phyloP scores from a whole-genome alignment of 2,113 vertebrate genomes.

The Odocoileus hemionus region DNA sequence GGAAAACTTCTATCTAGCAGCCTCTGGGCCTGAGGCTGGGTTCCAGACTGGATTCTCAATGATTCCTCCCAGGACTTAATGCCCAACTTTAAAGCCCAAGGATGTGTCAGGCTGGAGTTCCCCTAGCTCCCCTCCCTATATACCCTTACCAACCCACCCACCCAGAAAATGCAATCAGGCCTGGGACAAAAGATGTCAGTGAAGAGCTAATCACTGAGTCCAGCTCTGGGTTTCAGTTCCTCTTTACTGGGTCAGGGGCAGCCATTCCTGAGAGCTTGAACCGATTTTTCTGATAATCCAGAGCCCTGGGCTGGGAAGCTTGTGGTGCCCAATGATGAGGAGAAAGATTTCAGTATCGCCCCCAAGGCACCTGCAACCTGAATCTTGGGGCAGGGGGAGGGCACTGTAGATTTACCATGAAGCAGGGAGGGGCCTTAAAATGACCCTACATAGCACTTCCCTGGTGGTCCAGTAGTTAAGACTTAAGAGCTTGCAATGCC shows the following conservation, averaged over 20 bases:
- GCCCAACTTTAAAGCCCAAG: not conserved
- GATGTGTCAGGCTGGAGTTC: not conserved
- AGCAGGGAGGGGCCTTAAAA: not conserved
- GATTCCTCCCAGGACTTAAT: not conserved
- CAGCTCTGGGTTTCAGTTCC: not conserved
- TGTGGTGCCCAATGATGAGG: not conserved
- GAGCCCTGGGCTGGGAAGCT: not conserved
- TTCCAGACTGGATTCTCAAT: not conserved
- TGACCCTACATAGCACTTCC: not conserved
- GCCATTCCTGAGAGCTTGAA: not conserved
- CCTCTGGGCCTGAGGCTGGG: not conserved
- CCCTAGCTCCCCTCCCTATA: not conserved
- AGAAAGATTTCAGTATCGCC: not conserved
- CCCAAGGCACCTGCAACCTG: not conserved
- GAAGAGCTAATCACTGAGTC: not conserved
- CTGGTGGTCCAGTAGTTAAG: not conserved
- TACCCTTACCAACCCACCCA: not conserved
- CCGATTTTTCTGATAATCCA: not conserved
- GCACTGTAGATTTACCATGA: not conserved
- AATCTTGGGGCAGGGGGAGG: not conserved
- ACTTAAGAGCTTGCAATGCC: not conserved
- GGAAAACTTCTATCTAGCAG: not conserved
- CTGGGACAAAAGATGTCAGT: not conserved
- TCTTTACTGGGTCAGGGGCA: not conserved
- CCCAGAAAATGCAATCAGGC: not conserved